Percentiles rank a stretch among this genome's conserved stretches.
phyloP scores from a whole-genome alignment of 2,113 vertebrate genomes.

The Thalassarche chlororhynchos region DNA sequence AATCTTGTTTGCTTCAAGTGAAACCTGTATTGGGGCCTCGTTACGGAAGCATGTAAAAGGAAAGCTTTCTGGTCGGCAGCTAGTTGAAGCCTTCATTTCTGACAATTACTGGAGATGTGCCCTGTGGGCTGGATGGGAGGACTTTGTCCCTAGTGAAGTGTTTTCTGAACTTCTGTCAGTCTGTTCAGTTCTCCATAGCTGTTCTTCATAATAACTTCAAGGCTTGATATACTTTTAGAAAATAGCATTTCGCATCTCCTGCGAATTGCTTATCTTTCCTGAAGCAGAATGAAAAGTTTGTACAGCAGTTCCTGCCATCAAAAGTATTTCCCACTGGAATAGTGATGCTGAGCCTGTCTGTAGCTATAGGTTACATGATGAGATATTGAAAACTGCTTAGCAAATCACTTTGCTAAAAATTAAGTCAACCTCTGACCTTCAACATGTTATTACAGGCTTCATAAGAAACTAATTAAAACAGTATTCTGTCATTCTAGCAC shows the following conservation, averaged over 20 bases:
- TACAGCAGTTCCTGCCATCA: constrained; percentile 35
- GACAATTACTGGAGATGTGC: constrained; percentile 3
- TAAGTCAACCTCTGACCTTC: constrained; percentile 16
- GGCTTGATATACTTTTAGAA: constrained; percentile 40
- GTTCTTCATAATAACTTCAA: constrained; percentile 45
- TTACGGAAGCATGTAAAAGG: background rate
- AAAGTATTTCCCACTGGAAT: constrained; percentile 43
- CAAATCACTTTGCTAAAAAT: constrained; percentile 38
- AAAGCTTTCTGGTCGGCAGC: background rate
- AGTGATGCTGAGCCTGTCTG: background rate
- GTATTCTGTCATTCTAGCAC: background rate
- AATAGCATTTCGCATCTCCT: constrained; percentile 46
- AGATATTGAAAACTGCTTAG: constrained; percentile 3
- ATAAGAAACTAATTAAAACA: background rate
- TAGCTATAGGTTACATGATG: background rate
- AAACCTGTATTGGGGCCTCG: background rate
- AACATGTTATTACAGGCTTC: background rate
- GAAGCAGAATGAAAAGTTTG: constrained; percentile 45
- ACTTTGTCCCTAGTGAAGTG: constrained; percentile 11
- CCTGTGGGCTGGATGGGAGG: background rate
- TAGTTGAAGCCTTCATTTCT: constrained; percentile 32
- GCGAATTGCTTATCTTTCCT: constrained; percentile 54
- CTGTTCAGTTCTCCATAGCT: constrained; percentile 23
- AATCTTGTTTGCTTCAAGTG: background rate
- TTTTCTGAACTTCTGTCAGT: constrained; percentile 46